phyloP scores from a whole-genome alignment of 2,113 vertebrate species.

The Erythrocercus mccallii region DNA sequence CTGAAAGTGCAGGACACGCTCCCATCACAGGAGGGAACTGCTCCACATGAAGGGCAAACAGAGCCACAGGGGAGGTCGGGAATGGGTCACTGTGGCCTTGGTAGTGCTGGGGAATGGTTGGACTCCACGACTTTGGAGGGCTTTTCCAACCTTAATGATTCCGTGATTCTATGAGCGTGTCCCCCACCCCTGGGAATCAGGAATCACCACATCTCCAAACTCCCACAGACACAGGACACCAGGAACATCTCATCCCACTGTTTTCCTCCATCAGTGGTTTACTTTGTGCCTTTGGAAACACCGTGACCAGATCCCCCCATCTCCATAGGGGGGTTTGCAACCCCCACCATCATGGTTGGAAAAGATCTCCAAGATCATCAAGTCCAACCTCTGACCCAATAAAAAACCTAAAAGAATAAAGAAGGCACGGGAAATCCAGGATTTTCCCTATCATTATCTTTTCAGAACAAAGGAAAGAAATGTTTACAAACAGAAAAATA shows the following conservation, averaged over 20 bases:
- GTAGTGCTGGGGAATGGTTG: not conserved
- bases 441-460: not conserved
- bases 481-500: not conserved
- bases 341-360: accelerated
- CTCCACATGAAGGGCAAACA: not conserved
- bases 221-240: not conserved
- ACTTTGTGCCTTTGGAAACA: not conserved
- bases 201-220: not conserved
- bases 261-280: not conserved
- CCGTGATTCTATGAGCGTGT: not conserved
- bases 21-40: not conserved
- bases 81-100: not conserved
- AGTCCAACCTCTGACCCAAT: not conserved
- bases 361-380: not conserved
- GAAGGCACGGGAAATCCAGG: not conserved
- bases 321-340: not conserved
- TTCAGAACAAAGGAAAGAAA: not conserved
- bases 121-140: too few relatives aligned
- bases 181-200: not conserved
- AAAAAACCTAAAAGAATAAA: not conserved
- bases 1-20: accelerated
- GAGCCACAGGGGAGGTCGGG: not conserved
- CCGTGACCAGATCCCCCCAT: accelerated
- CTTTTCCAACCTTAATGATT: not conserved
- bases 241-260: not conserved